These are phyloP conservation scores for Cotesia congregata DNA, from an alignment of 2,888 invertebrate species.

Conservation along the genomic window DNA sequence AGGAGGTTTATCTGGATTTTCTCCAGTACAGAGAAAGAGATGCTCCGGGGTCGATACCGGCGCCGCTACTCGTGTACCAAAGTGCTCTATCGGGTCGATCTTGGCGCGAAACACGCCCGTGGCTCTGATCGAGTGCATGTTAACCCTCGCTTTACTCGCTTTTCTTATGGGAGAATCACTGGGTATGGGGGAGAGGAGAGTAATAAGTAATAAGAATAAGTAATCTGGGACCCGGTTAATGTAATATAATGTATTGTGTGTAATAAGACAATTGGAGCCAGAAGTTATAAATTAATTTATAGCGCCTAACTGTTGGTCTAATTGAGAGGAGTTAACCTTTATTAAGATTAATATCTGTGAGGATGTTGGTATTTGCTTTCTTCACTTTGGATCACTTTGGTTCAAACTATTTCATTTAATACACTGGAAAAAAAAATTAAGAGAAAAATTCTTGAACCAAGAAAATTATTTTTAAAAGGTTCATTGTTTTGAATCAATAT, in stretches of 20 bases:
- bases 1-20: constrained; percentile 23
- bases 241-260: background rate
- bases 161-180: background rate
- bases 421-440: too few species aligned
- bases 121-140: constrained; percentile 42
- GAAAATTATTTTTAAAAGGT: too few species aligned
- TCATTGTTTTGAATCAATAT: too few species aligned
- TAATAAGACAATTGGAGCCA: constrained; percentile 29
- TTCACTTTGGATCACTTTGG: too few species aligned
- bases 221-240: too few species aligned
- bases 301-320: constrained; percentile 46
- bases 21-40: constrained; percentile 26
- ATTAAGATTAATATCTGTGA: constrained; percentile 47
- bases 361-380: too few species aligned
- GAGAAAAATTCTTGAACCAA: too few species aligned
- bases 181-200: too few species aligned
- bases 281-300: constrained; percentile 51
- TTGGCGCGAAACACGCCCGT: constrained; percentile 40
- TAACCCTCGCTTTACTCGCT: constrained; percentile 31
- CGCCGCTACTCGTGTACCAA: constrained; percentile 56
- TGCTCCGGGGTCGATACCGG: constrained; percentile 53
- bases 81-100: constrained; percentile 50
- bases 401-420: too few species aligned
- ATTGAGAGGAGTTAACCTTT: constrained; percentile 44
- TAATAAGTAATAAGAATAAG: too few species aligned